Base-by-base conservation (phyloP, 2,888 invertebrate species). In the Odontothrips loti region DNA sequence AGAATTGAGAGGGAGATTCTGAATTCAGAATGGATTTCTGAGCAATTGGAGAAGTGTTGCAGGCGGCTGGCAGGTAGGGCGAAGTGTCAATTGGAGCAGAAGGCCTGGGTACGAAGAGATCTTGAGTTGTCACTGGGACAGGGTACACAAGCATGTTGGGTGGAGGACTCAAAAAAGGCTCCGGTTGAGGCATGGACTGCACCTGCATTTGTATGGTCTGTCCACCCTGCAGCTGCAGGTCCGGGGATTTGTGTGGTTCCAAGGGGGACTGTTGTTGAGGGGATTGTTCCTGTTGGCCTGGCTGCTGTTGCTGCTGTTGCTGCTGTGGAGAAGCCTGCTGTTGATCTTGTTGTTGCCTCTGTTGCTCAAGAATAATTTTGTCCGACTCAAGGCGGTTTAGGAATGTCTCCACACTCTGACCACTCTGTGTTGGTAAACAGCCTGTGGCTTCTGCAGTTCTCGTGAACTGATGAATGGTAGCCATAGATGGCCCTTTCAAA, bases 401-500 rank as follows among this genome's bases (percentile, higher is more conserved):
- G 27, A 75, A 75, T 23, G 23, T 75, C 23, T 75, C 68, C 68
- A 75, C 68, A 9, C 68, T 75, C 23, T 75, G 68, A 6, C 68
- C 68, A 75, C 68, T 75, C 12, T 75, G 68, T 11, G 68, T 75
- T 27, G 68, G 68, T 75, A 75, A 75, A 12, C 68, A 75, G 68
- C 68, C 68, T 12, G 23, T 27, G 12, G 68, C 68, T 27, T 75
- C 68, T 23, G 68, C 23, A 75, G 68, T 23, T 12, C 68, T 23
- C 27, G 23, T 75, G 27, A 75, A 75, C 27, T 75, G 68, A n/a
- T 75, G 68, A 75, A 75, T 23, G 12, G 68, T 75, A 10, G 68
- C 68, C 68, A 75, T 75, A 12, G 68, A 75, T 27, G 68, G 68
- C 8, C 68, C 27, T 27, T 75, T 75, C 68, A 75, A 23, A 9